phyloP scores from a whole-genome alignment of 1,140 invertebrate genomes.

The Drosophila ficusphila region DNA sequence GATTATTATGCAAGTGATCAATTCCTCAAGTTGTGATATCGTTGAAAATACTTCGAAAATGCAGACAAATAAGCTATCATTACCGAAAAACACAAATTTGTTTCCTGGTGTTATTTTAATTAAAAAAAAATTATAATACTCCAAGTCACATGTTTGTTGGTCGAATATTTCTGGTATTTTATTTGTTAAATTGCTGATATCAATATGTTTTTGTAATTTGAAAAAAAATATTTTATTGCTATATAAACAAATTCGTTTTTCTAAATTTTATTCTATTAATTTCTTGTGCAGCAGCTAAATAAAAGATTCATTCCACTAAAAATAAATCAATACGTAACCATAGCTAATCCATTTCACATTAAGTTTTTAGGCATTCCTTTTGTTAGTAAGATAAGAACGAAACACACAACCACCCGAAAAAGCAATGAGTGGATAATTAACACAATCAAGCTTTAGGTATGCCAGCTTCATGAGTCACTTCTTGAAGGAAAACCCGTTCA shows the following conservation, averaged over 20 bases:
- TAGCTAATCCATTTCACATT: conserved; percentile 5
- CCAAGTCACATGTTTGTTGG: no score
- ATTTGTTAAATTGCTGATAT: no score
- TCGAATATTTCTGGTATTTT: no score
- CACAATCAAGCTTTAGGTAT: conserved; percentile 29
- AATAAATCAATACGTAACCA: conserved; percentile 17
- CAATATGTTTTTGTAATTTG: no score
- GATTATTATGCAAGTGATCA: conserved; percentile 19
- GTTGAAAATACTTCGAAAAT: not conserved
- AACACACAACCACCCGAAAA: conserved; percentile 4
- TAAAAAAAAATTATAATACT: no score
- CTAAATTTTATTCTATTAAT: not conserved
- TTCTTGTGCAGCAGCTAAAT: not conserved
- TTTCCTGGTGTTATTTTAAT: no score
- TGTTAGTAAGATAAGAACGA: conserved; percentile 14
- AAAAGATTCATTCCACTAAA: not conserved
- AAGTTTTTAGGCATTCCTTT: conserved; percentile 6
- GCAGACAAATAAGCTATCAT: not conserved
- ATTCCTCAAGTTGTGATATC: not conserved
- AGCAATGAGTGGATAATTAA: conserved; percentile 32
- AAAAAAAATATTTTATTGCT: no score
- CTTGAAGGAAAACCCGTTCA: conserved; percentile 39
- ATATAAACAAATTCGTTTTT: not conserved
- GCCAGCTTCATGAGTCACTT: conserved; percentile 30
- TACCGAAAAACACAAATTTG: not conserved